phyloP scores from a whole-genome alignment of 23 tunicate species.

The Ciona savignyi region DNA sequence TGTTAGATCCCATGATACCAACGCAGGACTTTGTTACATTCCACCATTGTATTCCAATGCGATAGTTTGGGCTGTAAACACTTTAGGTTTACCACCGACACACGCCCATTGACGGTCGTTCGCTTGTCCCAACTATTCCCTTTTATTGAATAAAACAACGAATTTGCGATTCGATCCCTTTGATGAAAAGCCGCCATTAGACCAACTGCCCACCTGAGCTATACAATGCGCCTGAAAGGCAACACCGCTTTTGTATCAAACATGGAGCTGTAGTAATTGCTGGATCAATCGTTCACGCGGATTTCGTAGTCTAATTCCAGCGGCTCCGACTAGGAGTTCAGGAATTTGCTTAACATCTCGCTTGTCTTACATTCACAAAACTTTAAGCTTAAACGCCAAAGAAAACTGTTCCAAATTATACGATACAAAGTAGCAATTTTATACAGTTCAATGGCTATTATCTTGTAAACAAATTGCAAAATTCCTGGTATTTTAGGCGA shows the following conservation, averaged over 20 bases:
- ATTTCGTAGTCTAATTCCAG: not conserved
- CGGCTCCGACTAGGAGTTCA: not conserved
- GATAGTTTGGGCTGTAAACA: constrained; percentile 34
- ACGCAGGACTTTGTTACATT: not conserved
- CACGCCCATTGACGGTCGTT: constrained; percentile 8
- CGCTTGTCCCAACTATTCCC: not conserved
- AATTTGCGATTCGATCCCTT: not conserved
- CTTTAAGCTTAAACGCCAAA: no score
- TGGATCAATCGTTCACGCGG: not conserved
- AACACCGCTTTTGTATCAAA: constrained; percentile 1
- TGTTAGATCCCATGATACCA: not conserved
- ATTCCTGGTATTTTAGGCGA: no score
- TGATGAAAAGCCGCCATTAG: not conserved
- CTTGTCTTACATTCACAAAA: no score
- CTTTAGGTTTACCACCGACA: constrained; percentile 20
- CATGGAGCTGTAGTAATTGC: not conserved
- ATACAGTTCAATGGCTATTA: no score
- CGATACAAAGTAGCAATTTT: no score
- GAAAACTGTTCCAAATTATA: no score
- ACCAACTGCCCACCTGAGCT: not conserved
- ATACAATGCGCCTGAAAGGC: not conserved
- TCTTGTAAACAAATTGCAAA: no score
- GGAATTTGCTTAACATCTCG: no score
- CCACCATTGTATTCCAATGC: not conserved
- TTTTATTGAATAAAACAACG: not conserved